Conservation (phyloP, 1,140 invertebrate species). For the Campoletis sonorensis region DNA sequence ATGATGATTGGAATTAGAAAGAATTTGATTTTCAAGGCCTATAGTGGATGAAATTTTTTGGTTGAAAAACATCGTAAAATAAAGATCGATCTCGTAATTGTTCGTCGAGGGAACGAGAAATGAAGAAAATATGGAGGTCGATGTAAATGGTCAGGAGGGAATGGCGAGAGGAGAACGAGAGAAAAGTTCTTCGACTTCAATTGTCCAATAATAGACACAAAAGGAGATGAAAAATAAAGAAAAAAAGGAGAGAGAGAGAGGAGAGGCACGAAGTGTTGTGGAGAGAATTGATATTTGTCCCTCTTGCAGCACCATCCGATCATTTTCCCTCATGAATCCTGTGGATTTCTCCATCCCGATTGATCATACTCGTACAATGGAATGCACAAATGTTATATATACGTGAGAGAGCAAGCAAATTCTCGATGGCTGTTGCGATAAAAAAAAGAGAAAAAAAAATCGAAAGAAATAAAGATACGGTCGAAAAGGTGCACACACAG, state of each 20-base stretch:
- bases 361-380: conserved; percentile 3
- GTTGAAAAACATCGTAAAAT: too few relatives aligned
- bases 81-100: background rate
- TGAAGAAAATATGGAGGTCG: background rate
- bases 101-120: background rate
- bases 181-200: conserved; percentile 4
- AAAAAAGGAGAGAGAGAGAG: background rate
- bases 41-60: too few relatives aligned
- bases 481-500: conserved; percentile 15
- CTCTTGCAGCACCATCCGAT: conserved; percentile 17
- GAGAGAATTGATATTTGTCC: background rate
- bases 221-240: too few relatives aligned
- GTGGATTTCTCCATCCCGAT: conserved; percentile 10
- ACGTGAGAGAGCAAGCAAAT: conserved; percentile 34
- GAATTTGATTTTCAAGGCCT: too few relatives aligned
- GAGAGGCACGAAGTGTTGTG: background rate
- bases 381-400: conserved; percentile 11
- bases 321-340: conserved; percentile 6
- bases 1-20: too few relatives aligned
- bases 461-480: conserved; percentile 30
- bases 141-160: background rate
- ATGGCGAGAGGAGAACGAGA: background rate
- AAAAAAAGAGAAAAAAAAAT: background rate
- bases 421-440: background rate
- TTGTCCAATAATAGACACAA: conserved; percentile 1